Base-by-base conservation (phyloP, 2,888 invertebrate genomes). In the Pardosa pseudoannulata region DNA sequence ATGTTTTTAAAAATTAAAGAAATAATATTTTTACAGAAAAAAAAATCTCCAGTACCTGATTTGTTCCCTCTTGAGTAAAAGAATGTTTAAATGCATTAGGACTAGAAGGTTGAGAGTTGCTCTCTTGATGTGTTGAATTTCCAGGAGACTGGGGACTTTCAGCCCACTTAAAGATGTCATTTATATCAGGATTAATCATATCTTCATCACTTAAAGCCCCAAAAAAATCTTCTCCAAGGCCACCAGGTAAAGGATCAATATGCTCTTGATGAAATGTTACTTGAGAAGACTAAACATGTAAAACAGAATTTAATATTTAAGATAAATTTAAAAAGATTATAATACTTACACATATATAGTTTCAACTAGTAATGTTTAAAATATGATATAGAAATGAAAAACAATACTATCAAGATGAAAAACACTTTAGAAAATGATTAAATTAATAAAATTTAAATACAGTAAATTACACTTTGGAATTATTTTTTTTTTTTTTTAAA, bases 81-180 rank as follows among this genome's bases (percentile, higher is more conserved):
- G 56, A 23, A 23, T 19, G 1, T 56, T 56, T 56, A 46, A 90
- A 92, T 90, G 90, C 92, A 36, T 89, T 89, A 46, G 94, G 94
- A 91, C 94, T 94, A 27, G 91, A 91, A 9, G 91, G 90, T 87
- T 91, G 91, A 3, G 91, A 91, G 19, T 90, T 89, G 1, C 90
- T 91, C 65, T 91, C 91, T 67, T 90, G 89, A 72, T 90, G 89
- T 11, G 91, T 91, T 72, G 90, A 90, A 67, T 93, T 93, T 87
- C 93, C 93, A 36, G 94, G 94, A 89, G 94, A 94, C 75, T 93
- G 93, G 23, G 90, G 82, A 70, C 89, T 91, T 79, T 94, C 94
- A 3, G 93, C 93, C 94, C 94, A 95, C 65, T 92, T 94, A 92
- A 97, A 96, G 91, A 96, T 95, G 27, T 81, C 85, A 88, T 94